A percentile compares a stretch with the other conserved stretches of the same genome.
Evolutionary conservation across 1,140 invertebrate genomes (phyloP).

Genomic region (Eulimnadia texana): DNA sequence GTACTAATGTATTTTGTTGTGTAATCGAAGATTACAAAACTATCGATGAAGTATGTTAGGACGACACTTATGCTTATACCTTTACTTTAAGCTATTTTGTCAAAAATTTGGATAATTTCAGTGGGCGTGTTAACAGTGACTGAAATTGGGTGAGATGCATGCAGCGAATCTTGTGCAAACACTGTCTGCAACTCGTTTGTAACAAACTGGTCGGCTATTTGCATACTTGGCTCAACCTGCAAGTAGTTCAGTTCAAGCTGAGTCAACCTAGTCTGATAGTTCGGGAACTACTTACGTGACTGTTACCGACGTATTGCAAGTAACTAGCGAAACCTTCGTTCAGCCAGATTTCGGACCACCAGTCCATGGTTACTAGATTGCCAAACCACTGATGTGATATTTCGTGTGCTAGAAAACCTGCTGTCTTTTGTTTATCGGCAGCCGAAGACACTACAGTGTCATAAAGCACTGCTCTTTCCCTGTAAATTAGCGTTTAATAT

Average conservation of each 20-base stretch:
- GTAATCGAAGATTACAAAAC: too few species aligned
- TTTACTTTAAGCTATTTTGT: conserved; percentile 83
- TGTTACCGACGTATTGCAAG: conserved; percentile 26
- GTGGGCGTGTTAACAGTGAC: conserved; percentile 70
- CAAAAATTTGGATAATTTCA: conserved; percentile 87
- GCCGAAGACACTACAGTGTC: conserved; percentile 22
- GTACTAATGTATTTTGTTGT: not conserved
- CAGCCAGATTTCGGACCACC: conserved; percentile 34
- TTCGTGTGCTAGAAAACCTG: conserved; percentile 31
- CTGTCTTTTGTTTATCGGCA: conserved; percentile 28
- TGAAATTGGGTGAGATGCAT: conserved; percentile 84
- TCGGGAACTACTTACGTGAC: conserved; percentile 13
- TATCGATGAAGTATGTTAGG: too few species aligned
- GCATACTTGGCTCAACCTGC: conserved; percentile 60
- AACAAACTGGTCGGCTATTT: conserved; percentile 70
- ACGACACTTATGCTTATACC: conserved; percentile 32
- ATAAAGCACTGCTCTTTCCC: conserved; percentile 34
- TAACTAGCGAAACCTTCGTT: conserved; percentile 35
- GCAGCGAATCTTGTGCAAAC: conserved; percentile 65
- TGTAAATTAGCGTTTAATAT: conserved; percentile 22
- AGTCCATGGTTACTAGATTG: conserved; percentile 36
- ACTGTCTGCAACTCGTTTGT: conserved; percentile 62
- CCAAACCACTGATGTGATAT: conserved; percentile 43
- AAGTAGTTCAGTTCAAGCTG: not conserved
- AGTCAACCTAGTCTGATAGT: not conserved